phyloP scores from a whole-genome alignment of 2,888 invertebrate species.

The Alentia gelatinosa region DNA sequence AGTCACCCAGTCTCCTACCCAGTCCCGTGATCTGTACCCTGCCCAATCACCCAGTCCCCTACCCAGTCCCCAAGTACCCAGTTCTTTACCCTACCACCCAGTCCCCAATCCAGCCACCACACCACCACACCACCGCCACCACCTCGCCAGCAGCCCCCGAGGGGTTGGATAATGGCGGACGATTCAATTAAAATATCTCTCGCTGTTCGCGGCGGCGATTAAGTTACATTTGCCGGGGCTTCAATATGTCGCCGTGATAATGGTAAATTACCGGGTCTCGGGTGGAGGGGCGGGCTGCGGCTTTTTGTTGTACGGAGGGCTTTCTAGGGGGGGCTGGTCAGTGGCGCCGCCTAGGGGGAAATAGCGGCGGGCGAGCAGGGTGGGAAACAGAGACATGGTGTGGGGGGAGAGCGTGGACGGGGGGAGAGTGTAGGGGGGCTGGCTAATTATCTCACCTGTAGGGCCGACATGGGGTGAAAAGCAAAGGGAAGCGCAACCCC shows the following conservation, averaged over 20 bases:
- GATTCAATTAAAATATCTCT: conserved; percentile 54
- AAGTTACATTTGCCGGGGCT: conserved; percentile 45
- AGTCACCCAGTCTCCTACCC: too few species aligned
- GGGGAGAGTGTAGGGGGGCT: neutral
- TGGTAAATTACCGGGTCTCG: conserved; percentile 18
- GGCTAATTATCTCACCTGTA: conserved; percentile 16
- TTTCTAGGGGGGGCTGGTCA: neutral
- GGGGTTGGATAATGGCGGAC: conserved; percentile 8
- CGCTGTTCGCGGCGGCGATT: conserved; percentile 42
- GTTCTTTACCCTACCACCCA: too few species aligned
- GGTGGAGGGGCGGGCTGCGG: neutral
- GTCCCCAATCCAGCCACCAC: too few species aligned
- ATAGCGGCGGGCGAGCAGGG: neutral
- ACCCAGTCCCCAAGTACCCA: too few species aligned
- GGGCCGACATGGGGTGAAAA: neutral
- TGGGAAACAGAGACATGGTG: neutral
- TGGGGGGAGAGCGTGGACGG: neutral
- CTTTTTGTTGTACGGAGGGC: neutral
- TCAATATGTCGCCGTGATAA: conserved; percentile 43
- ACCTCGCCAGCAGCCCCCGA: neutral
- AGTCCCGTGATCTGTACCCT: too few species aligned
- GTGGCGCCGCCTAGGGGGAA: neutral
- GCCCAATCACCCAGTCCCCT: too few species aligned
- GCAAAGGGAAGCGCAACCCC: neutral
- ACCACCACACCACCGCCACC: too few species aligned